Evolutionary conservation across 2,113 vertebrate genomes (phyloP).

Genomic region (Rhinoptilus africanus): DNA sequence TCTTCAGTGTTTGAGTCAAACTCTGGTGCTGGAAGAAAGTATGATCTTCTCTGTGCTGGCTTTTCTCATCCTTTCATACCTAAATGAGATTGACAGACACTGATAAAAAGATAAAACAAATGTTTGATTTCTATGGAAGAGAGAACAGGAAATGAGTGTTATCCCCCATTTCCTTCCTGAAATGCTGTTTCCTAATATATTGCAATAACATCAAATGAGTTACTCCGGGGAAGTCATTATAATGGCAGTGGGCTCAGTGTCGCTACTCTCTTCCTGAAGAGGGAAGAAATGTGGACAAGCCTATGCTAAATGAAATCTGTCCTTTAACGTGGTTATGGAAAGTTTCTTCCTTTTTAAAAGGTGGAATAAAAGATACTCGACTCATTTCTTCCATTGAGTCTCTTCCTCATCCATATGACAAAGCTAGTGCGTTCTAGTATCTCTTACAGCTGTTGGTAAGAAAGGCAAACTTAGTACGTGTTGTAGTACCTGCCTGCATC

Average conservation of each 20-base stretch:
- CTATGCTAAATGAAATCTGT: background rate
- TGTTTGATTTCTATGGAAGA: background rate
- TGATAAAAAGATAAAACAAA: background rate
- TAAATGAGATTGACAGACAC: background rate
- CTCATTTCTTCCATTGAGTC: background rate
- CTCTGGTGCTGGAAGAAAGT: background rate
- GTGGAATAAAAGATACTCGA: background rate
- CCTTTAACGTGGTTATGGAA: background rate
- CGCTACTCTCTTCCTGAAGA: background rate
- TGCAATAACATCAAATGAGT: background rate
- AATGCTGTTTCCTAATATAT: background rate
- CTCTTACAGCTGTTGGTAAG: background rate
- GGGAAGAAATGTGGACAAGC: background rate
- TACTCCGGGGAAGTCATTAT: fast-evolving
- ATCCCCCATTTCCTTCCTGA: background rate
- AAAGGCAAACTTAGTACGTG: fast-evolving
- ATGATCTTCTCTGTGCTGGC: background rate
- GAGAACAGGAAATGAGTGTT: background rate
- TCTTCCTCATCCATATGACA: background rate
- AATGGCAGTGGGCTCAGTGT: background rate
- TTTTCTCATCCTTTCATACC: background rate
- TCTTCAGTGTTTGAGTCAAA: background rate
- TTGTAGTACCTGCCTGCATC: background rate
- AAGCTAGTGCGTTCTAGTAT: background rate
- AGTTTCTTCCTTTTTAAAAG: background rate